phyloP scores from a whole-genome alignment of 1,140 invertebrate genomes.

The Drosophila jambulina region DNA sequence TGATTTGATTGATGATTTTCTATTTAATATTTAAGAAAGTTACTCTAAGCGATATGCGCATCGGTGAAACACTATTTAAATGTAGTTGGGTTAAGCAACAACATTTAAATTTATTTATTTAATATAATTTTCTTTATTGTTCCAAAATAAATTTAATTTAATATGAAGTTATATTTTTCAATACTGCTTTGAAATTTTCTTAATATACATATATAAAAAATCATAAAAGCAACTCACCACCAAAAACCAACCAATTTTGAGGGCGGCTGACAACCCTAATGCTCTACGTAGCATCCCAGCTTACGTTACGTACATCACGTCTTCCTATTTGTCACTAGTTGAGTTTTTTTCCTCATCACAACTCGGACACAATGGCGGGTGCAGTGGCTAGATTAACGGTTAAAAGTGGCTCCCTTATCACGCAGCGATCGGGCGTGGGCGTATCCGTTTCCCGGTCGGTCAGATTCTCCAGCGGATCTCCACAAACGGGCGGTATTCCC shows the following conservation, averaged over 20 bases:
- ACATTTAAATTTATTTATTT: neutral
- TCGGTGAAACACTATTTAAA: neutral
- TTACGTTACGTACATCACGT: slow-evolving; percentile 37
- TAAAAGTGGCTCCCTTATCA: slow-evolving; percentile 48
- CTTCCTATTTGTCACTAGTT: slow-evolving; percentile 66
- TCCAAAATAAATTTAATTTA: too few species aligned
- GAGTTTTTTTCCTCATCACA: slow-evolving; percentile 43
- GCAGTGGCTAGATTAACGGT: slow-evolving; percentile 58
- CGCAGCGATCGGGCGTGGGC: slow-evolving; percentile 24
- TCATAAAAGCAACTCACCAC: neutral
- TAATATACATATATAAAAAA: too few species aligned
- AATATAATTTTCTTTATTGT: too few species aligned
- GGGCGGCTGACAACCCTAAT: slow-evolving; percentile 13
- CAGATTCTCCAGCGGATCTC: slow-evolving; percentile 28
- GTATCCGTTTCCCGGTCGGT: slow-evolving; percentile 29
- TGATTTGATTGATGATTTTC: neutral
- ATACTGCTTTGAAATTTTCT: neutral
- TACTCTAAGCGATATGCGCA: too few species aligned
- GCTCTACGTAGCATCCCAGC: neutral
- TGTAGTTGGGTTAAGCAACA: fast-evolving
- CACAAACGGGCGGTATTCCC: slow-evolving; percentile 16
- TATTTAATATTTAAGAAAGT: too few species aligned
- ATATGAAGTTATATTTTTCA: neutral
- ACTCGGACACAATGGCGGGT: slow-evolving; percentile 54
- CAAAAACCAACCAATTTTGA: too few species aligned